Percentiles rank a stretch among this genome's conserved stretches.
These are phyloP conservation scores for Rousettus leschenaultii DNA, from an alignment of 2,113 vertebrate genomes.

Conservation along the genomic window DNA sequence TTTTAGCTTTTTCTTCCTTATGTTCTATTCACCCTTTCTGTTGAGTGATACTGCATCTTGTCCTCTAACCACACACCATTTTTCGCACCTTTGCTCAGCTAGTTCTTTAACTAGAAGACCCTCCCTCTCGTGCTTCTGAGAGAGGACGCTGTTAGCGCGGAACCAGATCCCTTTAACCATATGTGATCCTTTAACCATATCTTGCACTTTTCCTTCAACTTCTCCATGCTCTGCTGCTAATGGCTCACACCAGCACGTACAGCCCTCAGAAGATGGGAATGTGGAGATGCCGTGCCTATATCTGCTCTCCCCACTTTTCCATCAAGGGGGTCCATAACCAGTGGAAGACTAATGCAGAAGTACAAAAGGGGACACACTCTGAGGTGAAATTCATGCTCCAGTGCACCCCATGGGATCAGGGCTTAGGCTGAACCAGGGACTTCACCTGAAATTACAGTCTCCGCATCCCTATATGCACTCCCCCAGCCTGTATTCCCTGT, in stretches of 20 bases:
- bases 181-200: neutral
- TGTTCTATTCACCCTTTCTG: neutral
- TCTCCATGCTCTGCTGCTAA: neutral
- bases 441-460: neutral
- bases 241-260: rapidly evolving
- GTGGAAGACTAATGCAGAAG: neutral
- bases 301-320: rapidly evolving
- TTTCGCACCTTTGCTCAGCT: neutral
- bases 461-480: neutral
- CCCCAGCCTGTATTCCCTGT: neutral
- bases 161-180: too few relatives aligned
- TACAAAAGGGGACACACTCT: neutral
- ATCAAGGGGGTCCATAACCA: neutral
- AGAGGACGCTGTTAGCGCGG: neutral
- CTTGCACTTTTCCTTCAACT: neutral
- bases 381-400: neutral
- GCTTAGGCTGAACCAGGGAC: neutral
- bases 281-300: neutral
- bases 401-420: neutral
- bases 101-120: neutral
- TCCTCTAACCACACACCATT: neutral
- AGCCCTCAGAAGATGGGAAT: neutral
- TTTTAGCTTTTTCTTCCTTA: neutral
- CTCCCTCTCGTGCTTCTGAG: neutral
- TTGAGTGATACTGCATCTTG: neutral